Evolutionary conservation across 2,888 invertebrate genomes (phyloP).

Genomic region (Eupeodes latifasciatus): DNA sequence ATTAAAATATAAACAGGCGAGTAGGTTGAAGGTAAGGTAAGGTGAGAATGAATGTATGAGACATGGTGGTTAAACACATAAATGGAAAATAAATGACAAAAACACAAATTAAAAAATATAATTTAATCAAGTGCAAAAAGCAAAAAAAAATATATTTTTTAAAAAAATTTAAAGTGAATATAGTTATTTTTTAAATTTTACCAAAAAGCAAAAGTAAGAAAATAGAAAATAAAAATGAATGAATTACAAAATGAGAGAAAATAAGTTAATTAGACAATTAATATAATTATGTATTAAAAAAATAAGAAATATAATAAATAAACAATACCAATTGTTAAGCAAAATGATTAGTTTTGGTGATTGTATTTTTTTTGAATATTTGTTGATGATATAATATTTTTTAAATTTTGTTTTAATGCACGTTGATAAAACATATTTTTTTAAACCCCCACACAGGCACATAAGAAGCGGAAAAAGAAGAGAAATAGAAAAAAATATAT

Average conservation of each 20-base stretch:
- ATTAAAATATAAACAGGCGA: slow-evolving; percentile 31
- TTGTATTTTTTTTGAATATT: slow-evolving; percentile 16
- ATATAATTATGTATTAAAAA: slow-evolving; percentile 16
- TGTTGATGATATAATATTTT: slow-evolving; percentile 54
- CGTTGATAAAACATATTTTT: slow-evolving; percentile 77
- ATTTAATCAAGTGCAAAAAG: slow-evolving; percentile 72
- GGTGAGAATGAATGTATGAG: slow-evolving; percentile 18
- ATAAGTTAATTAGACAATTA: slow-evolving; percentile 37
- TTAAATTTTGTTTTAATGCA: slow-evolving; percentile 65
- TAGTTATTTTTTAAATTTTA: slow-evolving; percentile 16
- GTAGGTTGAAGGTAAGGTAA: slow-evolving; percentile 1
- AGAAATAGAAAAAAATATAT: slow-evolving; percentile 82
- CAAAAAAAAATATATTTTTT: slow-evolving; percentile 42
- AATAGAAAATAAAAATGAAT: slow-evolving; percentile 33
- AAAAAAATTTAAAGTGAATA: slow-evolving; percentile 21
- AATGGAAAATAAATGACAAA: slow-evolving; percentile 31
- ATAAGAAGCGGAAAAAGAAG: slow-evolving; percentile 83
- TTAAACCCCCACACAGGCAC: slow-evolving; percentile 83
- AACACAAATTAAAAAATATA: slow-evolving; percentile 46
- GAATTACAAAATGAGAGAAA: slow-evolving; percentile 52
- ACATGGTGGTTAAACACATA: slow-evolving; percentile 48
- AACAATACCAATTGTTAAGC: slow-evolving; percentile 65
- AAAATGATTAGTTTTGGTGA: slow-evolving; percentile 68
- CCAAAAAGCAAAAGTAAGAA: slow-evolving; percentile 37
- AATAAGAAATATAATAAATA: slow-evolving; percentile 48